Evolutionary conservation across 1,140 invertebrate genomes (phyloP).

Genomic region (Drosophila carrolli): DNA sequence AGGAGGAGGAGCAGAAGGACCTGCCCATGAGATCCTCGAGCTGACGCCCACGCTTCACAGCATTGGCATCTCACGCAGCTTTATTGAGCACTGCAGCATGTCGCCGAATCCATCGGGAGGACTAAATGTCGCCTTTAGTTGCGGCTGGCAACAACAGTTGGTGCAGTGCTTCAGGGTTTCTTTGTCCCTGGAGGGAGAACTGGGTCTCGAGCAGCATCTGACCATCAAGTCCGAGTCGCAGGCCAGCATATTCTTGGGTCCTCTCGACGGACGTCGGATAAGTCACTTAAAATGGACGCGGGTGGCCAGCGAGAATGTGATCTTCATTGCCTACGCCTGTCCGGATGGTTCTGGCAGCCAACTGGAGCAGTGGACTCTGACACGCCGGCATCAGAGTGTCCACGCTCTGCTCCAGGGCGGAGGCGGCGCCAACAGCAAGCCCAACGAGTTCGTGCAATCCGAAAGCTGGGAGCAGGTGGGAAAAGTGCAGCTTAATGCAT

Average conservation of each 20-base stretch:
- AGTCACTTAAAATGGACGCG: conserved; percentile 92
- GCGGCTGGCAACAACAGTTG: conserved; percentile 87
- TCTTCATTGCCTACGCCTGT: conserved; percentile 90
- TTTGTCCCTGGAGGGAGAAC: conserved; percentile 55
- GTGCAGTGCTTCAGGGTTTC: conserved; percentile 89
- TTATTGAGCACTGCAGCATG: conserved; percentile 90
- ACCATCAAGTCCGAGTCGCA: conserved; percentile 89
- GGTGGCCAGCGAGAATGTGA: conserved; percentile 92
- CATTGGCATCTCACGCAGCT: conserved; percentile 89
- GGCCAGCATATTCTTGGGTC: conserved; percentile 91
- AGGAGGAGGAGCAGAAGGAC: background rate
- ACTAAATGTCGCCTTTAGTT: conserved; percentile 89
- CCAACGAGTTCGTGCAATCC: conserved; percentile 85
- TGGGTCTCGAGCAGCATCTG: conserved; percentile 80
- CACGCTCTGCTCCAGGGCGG: conserved; percentile 88
- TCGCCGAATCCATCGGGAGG: conserved; percentile 88
- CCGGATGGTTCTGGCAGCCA: conserved; percentile 87
- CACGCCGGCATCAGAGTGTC: conserved; percentile 91
- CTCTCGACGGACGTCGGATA: conserved; percentile 85
- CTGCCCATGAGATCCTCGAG: conserved; percentile 69
- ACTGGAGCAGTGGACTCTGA: conserved; percentile 94
- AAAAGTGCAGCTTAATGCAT: conserved; percentile 51
- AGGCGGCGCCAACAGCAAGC: conserved; percentile 36
- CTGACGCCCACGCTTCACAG: conserved; percentile 87
- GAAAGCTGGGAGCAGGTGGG: conserved; percentile 86